Conservation (phyloP, 2,888 invertebrate genomes). For the Melieria omissa region DNA sequence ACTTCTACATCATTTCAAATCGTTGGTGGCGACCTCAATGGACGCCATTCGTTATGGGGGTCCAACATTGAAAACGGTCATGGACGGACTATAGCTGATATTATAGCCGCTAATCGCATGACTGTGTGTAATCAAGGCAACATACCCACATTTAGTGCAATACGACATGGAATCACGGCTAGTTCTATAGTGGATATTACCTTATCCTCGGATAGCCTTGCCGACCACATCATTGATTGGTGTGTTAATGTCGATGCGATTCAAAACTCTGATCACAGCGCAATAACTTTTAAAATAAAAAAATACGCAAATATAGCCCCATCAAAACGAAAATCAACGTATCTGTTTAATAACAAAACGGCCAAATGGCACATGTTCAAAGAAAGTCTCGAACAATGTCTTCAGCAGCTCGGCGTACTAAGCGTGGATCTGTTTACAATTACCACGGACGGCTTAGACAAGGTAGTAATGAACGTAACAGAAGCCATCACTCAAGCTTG, state of each 20-base stretch:
- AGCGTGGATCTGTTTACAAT: neutral
- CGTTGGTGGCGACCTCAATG: neutral
- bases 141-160: neutral
- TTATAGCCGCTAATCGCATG: neutral
- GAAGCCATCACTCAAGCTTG: neutral
- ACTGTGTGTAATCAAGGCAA: neutral
- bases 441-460: neutral
- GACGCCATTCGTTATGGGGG: neutral
- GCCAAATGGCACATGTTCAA: too few species aligned
- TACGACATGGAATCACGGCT: neutral
- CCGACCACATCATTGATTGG: too few species aligned
- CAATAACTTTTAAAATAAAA: too few species aligned
- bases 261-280: too few species aligned
- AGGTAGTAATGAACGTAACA: neutral
- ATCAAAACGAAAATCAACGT: too few species aligned
- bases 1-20: too few species aligned
- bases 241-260: too few species aligned
- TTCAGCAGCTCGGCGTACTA: neutral
- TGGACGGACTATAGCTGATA: slow-evolving; percentile 4
- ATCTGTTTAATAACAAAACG: too few species aligned
- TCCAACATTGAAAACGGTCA: neutral
- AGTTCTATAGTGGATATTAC: neutral
- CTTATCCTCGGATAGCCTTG: neutral
- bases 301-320: too few species aligned
- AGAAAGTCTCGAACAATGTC: too few species aligned